A percentile compares a stretch with the other conserved stretches of the same genome.
Evolutionary conservation across 92 coral and sea anemone genomes (phyloP).

Genomic region (Bergia puertoricense): DNA sequence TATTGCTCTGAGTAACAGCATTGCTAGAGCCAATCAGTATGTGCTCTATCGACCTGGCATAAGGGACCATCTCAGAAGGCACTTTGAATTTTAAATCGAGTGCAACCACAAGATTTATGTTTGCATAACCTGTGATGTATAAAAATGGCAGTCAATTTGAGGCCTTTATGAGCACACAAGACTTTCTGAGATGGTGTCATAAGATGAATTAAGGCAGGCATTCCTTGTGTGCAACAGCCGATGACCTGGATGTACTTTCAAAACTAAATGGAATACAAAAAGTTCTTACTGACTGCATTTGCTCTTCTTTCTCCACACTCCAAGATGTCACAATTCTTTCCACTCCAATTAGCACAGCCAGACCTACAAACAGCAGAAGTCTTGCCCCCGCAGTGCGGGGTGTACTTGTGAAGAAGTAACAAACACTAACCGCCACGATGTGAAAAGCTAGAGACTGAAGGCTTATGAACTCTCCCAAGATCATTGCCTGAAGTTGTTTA

Average conservation of each 20-base stretch:
- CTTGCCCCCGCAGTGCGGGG: conserved; percentile 95
- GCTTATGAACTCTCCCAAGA: conserved; percentile 95
- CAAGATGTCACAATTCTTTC: conserved; percentile 80
- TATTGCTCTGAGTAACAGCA: no score
- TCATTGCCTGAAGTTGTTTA: conserved; percentile 90
- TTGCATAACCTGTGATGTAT: no score
- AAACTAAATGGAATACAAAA: background rate
- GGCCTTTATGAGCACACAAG: no score
- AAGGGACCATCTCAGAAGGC: no score
- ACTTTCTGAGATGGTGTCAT: no score
- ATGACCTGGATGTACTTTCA: background rate
- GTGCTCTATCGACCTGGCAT: no score
- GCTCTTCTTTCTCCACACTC: conserved; percentile 68
- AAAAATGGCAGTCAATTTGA: no score
- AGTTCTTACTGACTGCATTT: conserved; percentile 48
- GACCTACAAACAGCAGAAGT: conserved; percentile 73
- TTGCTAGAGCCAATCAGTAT: no score
- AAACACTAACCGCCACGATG: conserved; percentile 80
- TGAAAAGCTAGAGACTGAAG: conserved; percentile 95
- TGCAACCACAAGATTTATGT: no score
- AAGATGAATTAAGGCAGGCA: no score
- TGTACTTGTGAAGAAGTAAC: conserved; percentile 91
- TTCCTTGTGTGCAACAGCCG: no score
- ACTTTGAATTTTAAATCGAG: no score
- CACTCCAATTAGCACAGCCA: conserved; percentile 67